Evolutionary conservation across 2,797 vertebrate species (phyloP), one percentile per base, ranked within the genome.

Genomic region (Poliocrania exsul): DNA sequence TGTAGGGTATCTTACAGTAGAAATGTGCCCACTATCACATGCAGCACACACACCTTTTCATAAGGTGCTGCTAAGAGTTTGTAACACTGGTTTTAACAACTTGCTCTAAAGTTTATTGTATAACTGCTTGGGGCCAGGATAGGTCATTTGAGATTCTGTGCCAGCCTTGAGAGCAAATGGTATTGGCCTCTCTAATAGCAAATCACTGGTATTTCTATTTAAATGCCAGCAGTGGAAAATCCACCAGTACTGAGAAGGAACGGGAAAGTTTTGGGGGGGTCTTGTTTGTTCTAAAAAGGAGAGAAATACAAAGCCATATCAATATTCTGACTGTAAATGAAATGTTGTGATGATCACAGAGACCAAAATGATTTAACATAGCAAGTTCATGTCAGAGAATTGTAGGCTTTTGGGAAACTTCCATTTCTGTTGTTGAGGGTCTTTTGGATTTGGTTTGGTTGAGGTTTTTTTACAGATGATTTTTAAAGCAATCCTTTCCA

Each of bases 11-110:
- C 37, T 60, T 42, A 13, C 13, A 20, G 13, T 16, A 40, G 42
- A 38, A 65, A 38, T 10, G 18, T 5, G 2, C 29, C 13, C 16
- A 1, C 35, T 33, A 2, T n/a, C 28, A n/a, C 35, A 6, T 20
- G 9, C 13, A 17, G n/a, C 13, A 8, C 16, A 13, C 6, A 2
- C 11, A 29, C 11, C 11, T 33, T 53, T 51, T 58, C n/a, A 10
- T 9, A 16, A 33, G 13, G 18, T 51, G n/a, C 40, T 33, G 2
- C 54, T 16, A 23, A 38, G 29, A 23, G 29, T 40, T 58, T 35
- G 9, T 66, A 47, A 14, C 47, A 13, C 28, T 0, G 1, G 2
- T 23, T 80, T 61, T 58, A 25, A 24, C 49, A 21, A 2, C 19
- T 53, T 1, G 0, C 25, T 56, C 65, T 46, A 10, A 56, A 83